Evolutionary conservation across 2,888 invertebrate genomes (phyloP), one percentile per base, ranked within the genome.

Genomic region (Hedychridium roseum): DNA sequence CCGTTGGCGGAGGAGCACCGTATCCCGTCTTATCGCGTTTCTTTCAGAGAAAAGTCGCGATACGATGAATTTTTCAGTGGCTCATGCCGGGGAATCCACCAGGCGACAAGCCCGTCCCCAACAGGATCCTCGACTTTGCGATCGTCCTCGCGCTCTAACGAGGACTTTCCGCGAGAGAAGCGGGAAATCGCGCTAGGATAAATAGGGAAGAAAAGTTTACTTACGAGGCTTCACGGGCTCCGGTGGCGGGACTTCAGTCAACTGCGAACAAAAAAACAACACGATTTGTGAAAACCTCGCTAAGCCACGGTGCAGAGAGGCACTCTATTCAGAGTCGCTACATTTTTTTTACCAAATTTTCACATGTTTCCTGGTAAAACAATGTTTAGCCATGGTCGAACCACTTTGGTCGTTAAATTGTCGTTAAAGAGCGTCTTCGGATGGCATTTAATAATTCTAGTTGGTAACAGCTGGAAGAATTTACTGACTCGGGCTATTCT

Each of bases 191-290:
- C 11, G 26, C 5, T 20, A 11, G 28, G 17, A 31, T 18, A 41
- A 40, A 41, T 31, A 48, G 32, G 28, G 21, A 38, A 9, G 20
- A 36, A 34, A 48, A 47, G 23, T 40, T 43, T 70, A 82, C 81
- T 81, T 73, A 81, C 81, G 80, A 65, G 79, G 79, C 54, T 78
- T 74, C 47, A 74, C 59, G 47, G 76, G 61, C 61, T 79, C 76
- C 57, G 70, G 64, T 57, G 76, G 70, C 41, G 78, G 64, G 47
- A 76, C 73, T 67, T 80, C 80, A 52, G 78, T 76, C 67, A 80
- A 67, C 81, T 81, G 78, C 15, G 80, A 81, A 34, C 46, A 52
- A 37, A 61, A 63, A 48, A 43, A 23, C 23, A 23, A 23, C 9
- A 23, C 23, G 9, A 9, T 23, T 9, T 23, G 23, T 23, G 23